These are phyloP conservation scores for Plebejus melissa DNA, from an alignment of 2,888 invertebrate species.

Conservation along the genomic window DNA sequence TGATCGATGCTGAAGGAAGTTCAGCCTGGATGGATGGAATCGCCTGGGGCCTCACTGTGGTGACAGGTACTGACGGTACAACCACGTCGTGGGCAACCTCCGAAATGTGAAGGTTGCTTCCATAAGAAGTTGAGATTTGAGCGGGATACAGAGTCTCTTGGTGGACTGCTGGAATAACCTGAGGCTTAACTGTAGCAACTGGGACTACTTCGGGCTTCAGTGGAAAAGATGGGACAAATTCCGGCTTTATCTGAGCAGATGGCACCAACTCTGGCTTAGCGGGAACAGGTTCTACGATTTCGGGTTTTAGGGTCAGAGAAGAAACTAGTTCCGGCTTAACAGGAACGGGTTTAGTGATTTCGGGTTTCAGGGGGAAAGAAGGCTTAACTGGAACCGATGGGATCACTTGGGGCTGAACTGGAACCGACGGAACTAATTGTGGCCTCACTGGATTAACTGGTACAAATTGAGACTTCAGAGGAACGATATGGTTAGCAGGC, in stretches of 20 bases:
- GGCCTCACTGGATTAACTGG: conserved; percentile 10
- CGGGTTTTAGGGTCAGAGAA: neutral
- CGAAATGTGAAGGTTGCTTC: conserved; percentile 4
- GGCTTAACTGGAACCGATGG: conserved; percentile 7
- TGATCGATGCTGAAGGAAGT: neutral
- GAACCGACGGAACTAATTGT: neutral
- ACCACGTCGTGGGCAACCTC: neutral
- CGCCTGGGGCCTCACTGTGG: conserved; percentile 7
- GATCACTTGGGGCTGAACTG: neutral
- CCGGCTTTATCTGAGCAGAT: neutral
- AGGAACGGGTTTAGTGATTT: neutral
- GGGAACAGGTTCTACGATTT: neutral
- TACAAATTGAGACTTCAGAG: neutral
- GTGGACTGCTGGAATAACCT: neutral
- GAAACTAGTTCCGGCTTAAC: neutral
- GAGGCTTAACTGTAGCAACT: neutral
- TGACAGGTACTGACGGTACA: neutral
- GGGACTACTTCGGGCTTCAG: conserved; percentile 2
- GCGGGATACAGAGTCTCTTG: conserved; percentile 3
- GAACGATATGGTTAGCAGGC: neutral
- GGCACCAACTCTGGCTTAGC: neutral
- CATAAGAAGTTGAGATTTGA: neutral
- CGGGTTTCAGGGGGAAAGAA: neutral
- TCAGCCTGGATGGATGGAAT: neutral
- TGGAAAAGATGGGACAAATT: neutral